Conservation (phyloP, 1,140 invertebrate genomes). For the Alviniconcha marisindica region DNA sequence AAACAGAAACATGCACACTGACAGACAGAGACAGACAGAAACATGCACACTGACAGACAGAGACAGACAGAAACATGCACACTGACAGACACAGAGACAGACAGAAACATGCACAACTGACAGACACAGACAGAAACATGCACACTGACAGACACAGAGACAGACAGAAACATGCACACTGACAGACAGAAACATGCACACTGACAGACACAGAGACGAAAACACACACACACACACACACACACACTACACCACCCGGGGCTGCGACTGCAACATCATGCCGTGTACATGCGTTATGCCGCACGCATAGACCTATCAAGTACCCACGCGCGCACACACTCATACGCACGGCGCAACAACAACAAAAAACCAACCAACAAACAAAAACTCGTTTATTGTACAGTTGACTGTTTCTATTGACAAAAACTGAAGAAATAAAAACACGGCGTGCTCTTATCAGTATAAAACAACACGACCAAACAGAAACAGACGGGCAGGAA, state of each 20-base stretch:
- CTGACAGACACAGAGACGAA: background rate
- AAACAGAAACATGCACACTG: too few relatives aligned
- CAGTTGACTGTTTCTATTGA: background rate
- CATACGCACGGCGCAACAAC: background rate
- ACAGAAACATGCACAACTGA: background rate
- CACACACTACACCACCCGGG: background rate
- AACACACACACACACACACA: constrained; percentile 6
- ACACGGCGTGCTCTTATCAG: too few relatives aligned
- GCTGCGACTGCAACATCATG: too few relatives aligned
- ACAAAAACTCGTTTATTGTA: background rate
- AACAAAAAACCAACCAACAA: background rate
- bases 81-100: too few relatives aligned
- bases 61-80: too few relatives aligned
- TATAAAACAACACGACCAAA: too few relatives aligned
- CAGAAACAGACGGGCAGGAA: too few relatives aligned
- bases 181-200: background rate
- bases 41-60: too few relatives aligned
- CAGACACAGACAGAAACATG: background rate
- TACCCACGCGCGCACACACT: background rate
- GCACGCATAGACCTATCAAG: too few relatives aligned
- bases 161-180: background rate
- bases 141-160: background rate
- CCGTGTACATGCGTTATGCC: too few relatives aligned
- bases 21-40: too few relatives aligned
- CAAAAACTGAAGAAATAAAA: background rate